A percentile compares a stretch with the other conserved stretches of the same genome.
Evolutionary conservation across 2,797 vertebrate species (phyloP).

Genomic region (Furcifer pardalis): DNA sequence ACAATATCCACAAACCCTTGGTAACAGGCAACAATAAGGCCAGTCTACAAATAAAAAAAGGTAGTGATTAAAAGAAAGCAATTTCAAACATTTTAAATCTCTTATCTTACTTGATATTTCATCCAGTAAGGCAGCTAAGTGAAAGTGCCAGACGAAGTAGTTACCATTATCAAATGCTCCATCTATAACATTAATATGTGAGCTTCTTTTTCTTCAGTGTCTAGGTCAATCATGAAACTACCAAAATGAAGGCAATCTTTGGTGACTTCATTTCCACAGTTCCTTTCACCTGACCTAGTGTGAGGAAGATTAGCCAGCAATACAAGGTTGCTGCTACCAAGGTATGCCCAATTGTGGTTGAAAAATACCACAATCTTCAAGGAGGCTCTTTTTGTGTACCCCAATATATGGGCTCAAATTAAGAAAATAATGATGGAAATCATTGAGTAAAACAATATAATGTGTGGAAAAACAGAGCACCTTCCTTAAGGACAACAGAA

Average conservation of each 20-base stretch:
- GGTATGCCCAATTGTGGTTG: no score
- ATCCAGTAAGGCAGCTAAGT: conserved; percentile 32
- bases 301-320: no score
- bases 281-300: no score
- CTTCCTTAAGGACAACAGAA: neutral
- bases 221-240: no score
- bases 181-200: neutral
- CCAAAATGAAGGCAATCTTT: no score
- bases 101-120: neutral
- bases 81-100: neutral
- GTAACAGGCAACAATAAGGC: conserved; percentile 93
- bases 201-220: no score
- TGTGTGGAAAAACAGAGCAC: neutral
- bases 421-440: neutral
- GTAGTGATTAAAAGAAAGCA: conserved; percentile 41
- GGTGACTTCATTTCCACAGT: no score
- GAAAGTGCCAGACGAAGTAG: neutral
- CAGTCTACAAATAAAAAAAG: conserved; percentile 80
- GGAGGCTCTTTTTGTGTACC: no score
- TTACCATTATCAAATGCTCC: neutral
- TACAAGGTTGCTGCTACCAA: no score
- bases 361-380: no score
- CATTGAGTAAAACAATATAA: neutral
- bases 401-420: neutral
- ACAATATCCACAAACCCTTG: conserved; percentile 94